Evolutionary conservation across 2,113 vertebrate genomes (phyloP), one percentile per base, ranked within the genome.

Genomic region (Ochotona curzoniae): DNA sequence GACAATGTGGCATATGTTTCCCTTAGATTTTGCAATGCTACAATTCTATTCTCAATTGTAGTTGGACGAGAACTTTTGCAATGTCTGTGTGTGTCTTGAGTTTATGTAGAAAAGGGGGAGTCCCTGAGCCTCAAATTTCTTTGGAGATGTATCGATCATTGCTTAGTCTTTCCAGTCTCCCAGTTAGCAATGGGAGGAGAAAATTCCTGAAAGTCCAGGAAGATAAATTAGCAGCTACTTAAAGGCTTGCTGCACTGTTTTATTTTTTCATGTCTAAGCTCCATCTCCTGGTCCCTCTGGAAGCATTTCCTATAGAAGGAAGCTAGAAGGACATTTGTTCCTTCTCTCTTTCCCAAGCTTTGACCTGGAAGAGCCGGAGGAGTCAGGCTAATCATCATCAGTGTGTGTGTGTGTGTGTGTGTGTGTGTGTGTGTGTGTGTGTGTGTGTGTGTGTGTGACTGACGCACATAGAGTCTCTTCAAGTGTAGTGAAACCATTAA

Each of bases 31-130:
- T 57, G 13, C 30, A 79, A 8, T 26, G 6, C 15, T 75, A 2
- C 63, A 66, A 69, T 30, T 75, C 28, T 83, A 8, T 5, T 10
- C 6, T 78, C 44, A 9, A 6, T 21, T 1, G 0, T 26, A 35
- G 44, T 11, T 47, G 67, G 35, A 38, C 35, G 14, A 47, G 63
- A 70, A 32, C 38, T 2, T 35, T 21, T 61, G 49, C n/a, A 32
- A 44, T 0, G 5, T 57, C 54, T 44, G 3, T 1, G 2, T 15
- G 35, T 51, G 18, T 32, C 13, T 23, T 57, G 0, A 8, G 25
- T 13, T 60, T 76, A 0, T 4, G 1, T 3, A 66, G 61, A 71
- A 84, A 60, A 51, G 17, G 49, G 51, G n/a, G 66, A 25, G 15
- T 4, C 14, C 51, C n/a, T 28, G 12, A 26, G 7, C 20, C 21